Evolutionary conservation across 2,113 vertebrate species (phyloP).

Genomic region (Nansenia antarctica): DNA sequence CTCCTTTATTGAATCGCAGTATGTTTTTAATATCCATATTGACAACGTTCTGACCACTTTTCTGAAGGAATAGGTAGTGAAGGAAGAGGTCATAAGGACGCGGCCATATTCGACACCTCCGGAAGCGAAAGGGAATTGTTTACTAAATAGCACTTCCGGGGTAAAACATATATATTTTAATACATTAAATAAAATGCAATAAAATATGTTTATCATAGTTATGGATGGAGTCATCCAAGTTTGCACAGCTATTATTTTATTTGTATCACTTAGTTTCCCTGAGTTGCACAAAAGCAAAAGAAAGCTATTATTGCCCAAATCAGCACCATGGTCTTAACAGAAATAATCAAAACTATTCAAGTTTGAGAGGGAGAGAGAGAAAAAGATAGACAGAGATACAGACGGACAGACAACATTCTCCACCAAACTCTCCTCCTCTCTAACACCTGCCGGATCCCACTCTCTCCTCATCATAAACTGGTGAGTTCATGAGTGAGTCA

Average conservation of each 20-base stretch:
- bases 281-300: not conserved
- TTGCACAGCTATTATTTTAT: not conserved
- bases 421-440: not conserved
- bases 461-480: not conserved
- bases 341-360: no score
- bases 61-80: not conserved
- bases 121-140: not conserved
- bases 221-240: not conserved
- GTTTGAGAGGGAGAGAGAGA: not conserved
- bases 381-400: not conserved
- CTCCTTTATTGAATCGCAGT: slow-evolving; percentile 50
- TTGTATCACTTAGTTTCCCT: no score
- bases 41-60: not conserved
- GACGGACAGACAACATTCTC: not conserved
- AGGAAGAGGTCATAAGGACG: not conserved
- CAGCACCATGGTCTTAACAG: no score
- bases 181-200: no score
- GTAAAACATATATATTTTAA: not conserved
- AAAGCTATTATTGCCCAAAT: no score
- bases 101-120: slow-evolving; percentile 30
- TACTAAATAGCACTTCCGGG: not conserved
- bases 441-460: not conserved
- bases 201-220: not conserved
- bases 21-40: slow-evolving; percentile 8
- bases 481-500: not conserved